phyloP scores from a whole-genome alignment of 2,888 invertebrate genomes.

The Spodoptera littoralis region DNA sequence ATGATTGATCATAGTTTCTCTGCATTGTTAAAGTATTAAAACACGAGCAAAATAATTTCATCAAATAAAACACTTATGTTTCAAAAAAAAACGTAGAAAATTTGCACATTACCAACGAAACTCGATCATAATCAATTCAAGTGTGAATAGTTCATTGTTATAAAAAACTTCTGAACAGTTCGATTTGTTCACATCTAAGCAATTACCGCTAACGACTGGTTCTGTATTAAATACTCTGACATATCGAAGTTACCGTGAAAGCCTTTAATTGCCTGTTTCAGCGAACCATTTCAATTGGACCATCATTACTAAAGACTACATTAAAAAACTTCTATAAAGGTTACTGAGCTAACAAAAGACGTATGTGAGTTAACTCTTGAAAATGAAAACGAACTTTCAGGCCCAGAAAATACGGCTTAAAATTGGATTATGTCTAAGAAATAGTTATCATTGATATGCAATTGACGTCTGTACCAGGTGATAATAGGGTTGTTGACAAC shows the following conservation, averaged over 20 bases:
- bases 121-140: slow-evolving; percentile 19
- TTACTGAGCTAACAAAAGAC: too few species aligned
- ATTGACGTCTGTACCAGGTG: too few species aligned
- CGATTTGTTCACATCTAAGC: slow-evolving; percentile 56
- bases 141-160: slow-evolving; percentile 22
- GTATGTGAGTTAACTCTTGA: too few species aligned
- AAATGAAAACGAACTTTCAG: too few species aligned
- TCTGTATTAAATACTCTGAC: slow-evolving; percentile 54
- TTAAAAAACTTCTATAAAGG: not conserved
- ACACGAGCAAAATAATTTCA: too few species aligned
- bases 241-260: slow-evolving; percentile 68
- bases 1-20: too few species aligned
- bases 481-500: too few species aligned
- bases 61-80: too few species aligned
- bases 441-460: too few species aligned
- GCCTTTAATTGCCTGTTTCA: slow-evolving; percentile 50
- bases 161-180: slow-evolving; percentile 44
- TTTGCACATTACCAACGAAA: slow-evolving; percentile 22
- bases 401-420: too few species aligned
- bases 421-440: too few species aligned
- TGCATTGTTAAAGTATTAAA: too few species aligned
- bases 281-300: slow-evolving; percentile 46
- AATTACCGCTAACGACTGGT: slow-evolving; percentile 58
- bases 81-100: slow-evolving; percentile 9
- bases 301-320: slow-evolving; percentile 13